Evolutionary conservation across 2,113 vertebrate species (phyloP), one percentile per base, ranked within the genome.

Genomic region (Aspidoscelis tigris): DNA sequence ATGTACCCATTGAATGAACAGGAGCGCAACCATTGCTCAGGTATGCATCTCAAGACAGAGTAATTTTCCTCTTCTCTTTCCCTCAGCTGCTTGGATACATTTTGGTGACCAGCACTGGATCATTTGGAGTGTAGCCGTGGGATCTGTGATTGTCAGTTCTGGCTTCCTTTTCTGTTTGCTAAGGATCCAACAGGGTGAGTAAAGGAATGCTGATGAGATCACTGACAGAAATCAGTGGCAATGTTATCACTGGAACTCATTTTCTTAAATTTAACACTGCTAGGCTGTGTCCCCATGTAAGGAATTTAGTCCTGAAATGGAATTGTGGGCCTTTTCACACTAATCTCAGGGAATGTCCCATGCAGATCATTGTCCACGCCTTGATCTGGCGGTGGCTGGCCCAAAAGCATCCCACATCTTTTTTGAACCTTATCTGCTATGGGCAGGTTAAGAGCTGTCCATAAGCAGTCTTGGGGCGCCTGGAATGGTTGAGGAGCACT

Each of bases 81-180:
- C 43, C 43, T 21, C n/a, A 76, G 77, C 21, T 79, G 11, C 33
- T 74, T 74, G 12, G 70, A 18, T 21, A 26, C 12, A 65, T 33
- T 47, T 82, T 33, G 26, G 58, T 66, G 8, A 74, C 2, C 58
- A 26, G 26, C 70, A 80, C 5, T 80, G 83, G 77, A 80, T 80
- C 24, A 85, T 85, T 33, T 74, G 77, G 83, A 73, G 18, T 26
- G 70, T 43, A 39, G 58, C 77, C 9, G 21, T 80, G n/a, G 83
- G 70, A 74, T 80, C 39, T 20, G 11, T 79, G n/a, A 14, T 41
- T 74, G 5, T 39, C 22, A 73, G 83, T 58, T n/a, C 74, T 12
- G 20, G 77, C 55, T 66, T 24, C 58, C 7, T 80, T 12, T 80
- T 78, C n/a, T 79, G 83, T 39, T 85, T 66, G 16, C 5, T 79